Base-by-base conservation (phyloP, 2,888 invertebrate genomes). In the Ernsta delagoae region DNA sequence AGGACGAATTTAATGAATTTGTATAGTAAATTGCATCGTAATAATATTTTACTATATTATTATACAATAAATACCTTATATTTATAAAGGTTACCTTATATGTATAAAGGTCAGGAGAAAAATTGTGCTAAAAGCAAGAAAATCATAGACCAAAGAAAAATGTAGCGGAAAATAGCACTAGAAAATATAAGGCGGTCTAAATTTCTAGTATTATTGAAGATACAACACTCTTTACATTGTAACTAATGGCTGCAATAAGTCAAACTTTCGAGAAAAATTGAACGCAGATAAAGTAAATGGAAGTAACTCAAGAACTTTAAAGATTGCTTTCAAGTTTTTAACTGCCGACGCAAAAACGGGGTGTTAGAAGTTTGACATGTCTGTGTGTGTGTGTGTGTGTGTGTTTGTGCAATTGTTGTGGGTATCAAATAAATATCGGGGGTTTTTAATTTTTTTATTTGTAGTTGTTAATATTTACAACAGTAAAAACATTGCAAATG, bases 181-280 rank as follows among this genome's bases (percentile, higher is more conserved):
- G 43, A 43, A 11, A 59, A 41, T 11, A 7, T 11, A 3, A 6
- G 9, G 12, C n/a, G 31, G 24, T 60, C 45, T 48, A 45, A 60
- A 60, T 45, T 45, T n/a, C 43, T 31, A n/a, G 45, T 45, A n/a
- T 43, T 43, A 3, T 43, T 43, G 34, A 45, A 45, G 31, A 60
- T 60, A 60, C 60, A 34, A 43, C 43, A 43, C 43, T 8, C 43
- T 43, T 8, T 45, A 4, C 60, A 60, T 24, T 48, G 9, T 11
- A 45, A 45, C 31, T 60, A 48, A 60, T 60, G 45, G 60, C 8
- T 12, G 16, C 60, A n/a, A 60, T 60, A 60, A 45, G 45, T 60
- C 45, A 60, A 48, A 60, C 24, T 31, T 34, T 24, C 16, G 43
- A 36, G 43, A 7, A 59, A 24, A 43, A 43, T 16, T 11, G 9